Conservation (phyloP, 2,113 vertebrate species). For the Gymnarchus niloticus region DNA sequence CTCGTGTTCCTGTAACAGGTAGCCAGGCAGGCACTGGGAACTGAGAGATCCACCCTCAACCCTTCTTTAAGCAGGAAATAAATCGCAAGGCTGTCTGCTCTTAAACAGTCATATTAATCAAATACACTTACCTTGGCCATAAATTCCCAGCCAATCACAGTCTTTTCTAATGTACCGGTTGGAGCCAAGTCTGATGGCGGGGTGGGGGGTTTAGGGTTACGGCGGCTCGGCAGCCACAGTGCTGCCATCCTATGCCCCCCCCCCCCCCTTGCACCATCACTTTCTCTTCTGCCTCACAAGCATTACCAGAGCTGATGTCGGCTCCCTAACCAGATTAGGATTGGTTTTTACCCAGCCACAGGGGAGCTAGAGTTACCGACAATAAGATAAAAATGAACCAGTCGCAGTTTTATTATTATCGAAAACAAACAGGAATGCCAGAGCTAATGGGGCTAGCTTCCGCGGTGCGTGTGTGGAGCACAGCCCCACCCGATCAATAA, state of each 20-base stretch:
- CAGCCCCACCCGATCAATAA: slow-evolving; percentile 65
- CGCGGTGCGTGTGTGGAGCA: slow-evolving; percentile 63
- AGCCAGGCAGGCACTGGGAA: not conserved
- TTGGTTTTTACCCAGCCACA: slow-evolving; percentile 68
- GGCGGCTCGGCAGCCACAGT: slow-evolving; percentile 31
- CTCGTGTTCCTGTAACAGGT: slow-evolving; percentile 7
- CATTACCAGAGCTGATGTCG: slow-evolving; percentile 65
- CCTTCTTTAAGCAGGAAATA: slow-evolving; percentile 54
- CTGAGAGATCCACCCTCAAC: slow-evolving; percentile 40
- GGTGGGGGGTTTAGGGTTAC: slow-evolving; percentile 42
- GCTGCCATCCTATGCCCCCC: slow-evolving; percentile 46
- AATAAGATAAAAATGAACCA: slow-evolving; percentile 75
- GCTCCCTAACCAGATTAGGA: slow-evolving; percentile 69
- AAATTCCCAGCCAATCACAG: slow-evolving; percentile 56
- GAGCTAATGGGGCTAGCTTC: slow-evolving; percentile 69
- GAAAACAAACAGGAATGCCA: slow-evolving; percentile 73
- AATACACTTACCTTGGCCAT: slow-evolving; percentile 57
- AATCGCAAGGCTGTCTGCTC: slow-evolving; percentile 42
- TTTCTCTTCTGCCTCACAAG: slow-evolving; percentile 67
- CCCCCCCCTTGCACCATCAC: slow-evolving; percentile 64
- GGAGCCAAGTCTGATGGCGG: slow-evolving; percentile 33
- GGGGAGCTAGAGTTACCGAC: slow-evolving; percentile 71
- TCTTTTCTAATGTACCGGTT: slow-evolving; percentile 40
- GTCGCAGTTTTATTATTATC: slow-evolving; percentile 73
- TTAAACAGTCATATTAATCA: slow-evolving; percentile 61